These are phyloP conservation scores for Myotis lucifugus DNA, from an alignment of 2,113 vertebrate genomes.

Conservation along the genomic window DNA sequence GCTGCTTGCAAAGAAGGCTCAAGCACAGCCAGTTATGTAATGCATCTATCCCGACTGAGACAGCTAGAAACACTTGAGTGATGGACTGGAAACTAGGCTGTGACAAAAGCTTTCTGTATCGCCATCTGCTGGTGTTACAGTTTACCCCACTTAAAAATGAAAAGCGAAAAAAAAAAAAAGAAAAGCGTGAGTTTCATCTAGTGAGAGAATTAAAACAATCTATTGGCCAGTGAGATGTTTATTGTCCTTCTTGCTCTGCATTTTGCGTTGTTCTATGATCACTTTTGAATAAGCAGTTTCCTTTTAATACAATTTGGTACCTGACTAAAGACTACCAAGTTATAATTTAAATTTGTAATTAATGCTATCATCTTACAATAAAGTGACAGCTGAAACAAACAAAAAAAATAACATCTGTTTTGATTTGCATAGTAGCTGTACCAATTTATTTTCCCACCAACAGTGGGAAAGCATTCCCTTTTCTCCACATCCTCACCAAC, in stretches of 20 bases:
- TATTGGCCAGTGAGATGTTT: constrained; percentile 18
- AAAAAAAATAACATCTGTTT: too few relatives aligned
- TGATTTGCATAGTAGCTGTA: too few relatives aligned
- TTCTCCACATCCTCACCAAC: too few relatives aligned
- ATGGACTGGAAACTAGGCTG: constrained; percentile 34
- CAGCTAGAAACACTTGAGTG: not conserved
- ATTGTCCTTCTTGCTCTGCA: constrained; percentile 35
- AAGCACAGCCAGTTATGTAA: constrained; percentile 77
- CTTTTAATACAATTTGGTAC: constrained; percentile 40
- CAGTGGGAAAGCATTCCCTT: too few relatives aligned
- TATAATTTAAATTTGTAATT: constrained; percentile 51
- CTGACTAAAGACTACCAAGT: not conserved
- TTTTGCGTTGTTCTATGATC: constrained; percentile 29
- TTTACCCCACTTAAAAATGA: constrained; percentile 23
- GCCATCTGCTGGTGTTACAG: constrained; percentile 10
- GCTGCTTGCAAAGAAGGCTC: constrained; percentile 87
- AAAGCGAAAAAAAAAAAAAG: too few relatives aligned
- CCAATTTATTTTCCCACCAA: too few relatives aligned
- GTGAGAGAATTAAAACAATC: constrained; percentile 7
- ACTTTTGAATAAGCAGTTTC: constrained; percentile 53
- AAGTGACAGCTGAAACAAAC: constrained; percentile 54
- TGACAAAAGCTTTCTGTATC: constrained; percentile 55
- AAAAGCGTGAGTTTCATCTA: not conserved
- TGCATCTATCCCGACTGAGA: not conserved
- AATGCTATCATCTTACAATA: constrained; percentile 43